Conservation (phyloP, 2,888 invertebrate species). For the Pachycephus smyrnensis region DNA sequence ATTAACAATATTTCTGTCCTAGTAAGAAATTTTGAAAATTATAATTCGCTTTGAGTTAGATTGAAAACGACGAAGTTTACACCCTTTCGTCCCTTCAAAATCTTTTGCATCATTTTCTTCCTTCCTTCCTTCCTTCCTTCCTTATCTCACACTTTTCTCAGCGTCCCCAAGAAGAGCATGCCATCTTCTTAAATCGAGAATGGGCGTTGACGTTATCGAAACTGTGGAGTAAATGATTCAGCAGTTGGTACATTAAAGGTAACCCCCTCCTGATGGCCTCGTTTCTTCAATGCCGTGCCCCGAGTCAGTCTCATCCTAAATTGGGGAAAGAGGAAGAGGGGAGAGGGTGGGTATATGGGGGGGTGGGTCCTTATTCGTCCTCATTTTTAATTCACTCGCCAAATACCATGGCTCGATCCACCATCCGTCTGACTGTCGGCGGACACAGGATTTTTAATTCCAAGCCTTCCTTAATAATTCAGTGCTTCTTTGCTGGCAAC, state of each 20-base stretch:
- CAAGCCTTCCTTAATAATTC: constrained; percentile 60
- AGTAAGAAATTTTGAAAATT: background rate
- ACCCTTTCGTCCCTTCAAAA: background rate
- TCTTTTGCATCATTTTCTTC: background rate
- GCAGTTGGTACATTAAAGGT: constrained; percentile 50
- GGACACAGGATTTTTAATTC: constrained; percentile 59
- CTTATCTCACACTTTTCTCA: background rate
- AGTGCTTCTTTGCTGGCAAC: constrained; percentile 40
- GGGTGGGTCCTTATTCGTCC: constrained; percentile 41
- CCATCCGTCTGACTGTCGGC: constrained; percentile 28
- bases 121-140: background rate
- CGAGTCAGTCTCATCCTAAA: background rate
- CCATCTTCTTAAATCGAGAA: background rate
- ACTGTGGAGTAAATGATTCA: constrained; percentile 51
- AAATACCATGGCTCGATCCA: constrained; percentile 53
- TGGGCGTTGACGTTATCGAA: constrained; percentile 27
- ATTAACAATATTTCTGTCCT: background rate
- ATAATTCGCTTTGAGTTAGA: background rate
- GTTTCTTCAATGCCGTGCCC: constrained; percentile 41
- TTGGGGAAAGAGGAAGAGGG: background rate
- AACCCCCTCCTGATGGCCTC: constrained; percentile 53
- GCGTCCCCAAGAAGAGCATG: background rate
- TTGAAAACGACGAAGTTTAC: background rate
- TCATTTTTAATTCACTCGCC: constrained; percentile 65
- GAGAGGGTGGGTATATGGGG: background rate